Evolutionary conservation across 2,888 invertebrate species (phyloP), one percentile per base, ranked within the genome.

Genomic region (Xanthorhoe spadicearia): DNA sequence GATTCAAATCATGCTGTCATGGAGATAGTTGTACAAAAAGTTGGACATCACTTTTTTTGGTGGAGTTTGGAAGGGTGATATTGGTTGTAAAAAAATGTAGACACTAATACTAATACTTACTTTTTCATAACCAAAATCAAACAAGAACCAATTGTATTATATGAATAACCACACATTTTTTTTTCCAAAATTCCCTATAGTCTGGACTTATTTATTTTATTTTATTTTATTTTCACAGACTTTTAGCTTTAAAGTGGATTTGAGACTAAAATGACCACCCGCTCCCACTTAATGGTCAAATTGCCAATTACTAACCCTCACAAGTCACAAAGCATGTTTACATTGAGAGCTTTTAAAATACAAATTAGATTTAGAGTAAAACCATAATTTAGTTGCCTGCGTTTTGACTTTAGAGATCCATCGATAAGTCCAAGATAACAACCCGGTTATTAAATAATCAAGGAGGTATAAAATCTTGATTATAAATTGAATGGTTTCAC

Each of bases 401-500:
- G 38, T 43, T 38, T 13, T 13, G 13, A n/a, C 13, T 13, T 38
- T 43, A 4, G 4, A 32, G 32, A 32, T 43, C 38, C 38, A 3
- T 10, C 35, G 35, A 38, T 10, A 9, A 38, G 35, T 38, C 10
- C 35, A 38, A 38, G 38, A 43, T 43, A 32, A 43, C 43, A 10
- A 48, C 46, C n/a, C 46, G 15, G 5, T 46, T 3, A 17, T 43
- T n/a, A 43, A 43, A 43, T 46, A 15, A 46, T 48, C 48, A 15
- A 17, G 38, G 48, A 48, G 17, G 48, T 56, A 46, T 56, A 46
- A 55, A 55, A 17, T 57, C 58, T 48, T 6, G 7, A 50, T 50
- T 35, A 43, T 43, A 43, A 32, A n/a, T 18, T 28, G 2, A 28
- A n/a, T 52, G 43, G 35, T 19, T 23, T 35, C 49, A 18, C 53